Percentiles rank a stretch among this genome's conserved stretches.
phyloP scores from a whole-genome alignment of 2,888 invertebrate genomes.

The Ptilodon capucinus region DNA sequence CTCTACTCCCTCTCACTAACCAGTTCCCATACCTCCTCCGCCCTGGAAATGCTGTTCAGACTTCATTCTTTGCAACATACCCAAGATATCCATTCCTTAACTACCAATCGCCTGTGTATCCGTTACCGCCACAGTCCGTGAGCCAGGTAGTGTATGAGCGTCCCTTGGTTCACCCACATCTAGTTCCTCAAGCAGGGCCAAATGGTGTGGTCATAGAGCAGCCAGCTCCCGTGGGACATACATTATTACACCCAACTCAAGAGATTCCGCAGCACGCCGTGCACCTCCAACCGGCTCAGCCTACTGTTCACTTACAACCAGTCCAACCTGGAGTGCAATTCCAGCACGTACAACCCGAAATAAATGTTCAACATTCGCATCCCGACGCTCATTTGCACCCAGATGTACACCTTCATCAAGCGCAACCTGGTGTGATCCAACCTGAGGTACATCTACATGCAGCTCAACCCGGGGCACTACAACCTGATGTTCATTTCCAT shows the following conservation, averaged over 20 bases:
- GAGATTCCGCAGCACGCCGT: conserved; percentile 28
- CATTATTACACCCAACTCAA: conserved; percentile 37
- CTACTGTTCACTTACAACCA: conserved; percentile 29
- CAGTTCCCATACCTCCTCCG: conserved; percentile 65
- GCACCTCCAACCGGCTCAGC: conserved; percentile 17
- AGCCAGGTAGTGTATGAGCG: conserved; percentile 38
- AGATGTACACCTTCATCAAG: conserved; percentile 18
- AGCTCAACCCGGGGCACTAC: conserved; percentile 18
- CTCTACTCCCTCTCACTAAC: conserved; percentile 43
- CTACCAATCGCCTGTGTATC: conserved; percentile 53
- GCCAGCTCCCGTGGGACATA: conserved; percentile 42
- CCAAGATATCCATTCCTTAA: conserved; percentile 69
- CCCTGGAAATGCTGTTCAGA: conserved; percentile 72
- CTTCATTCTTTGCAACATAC: conserved; percentile 71
- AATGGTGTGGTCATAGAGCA: conserved; percentile 49
- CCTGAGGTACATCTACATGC: conserved; percentile 20
- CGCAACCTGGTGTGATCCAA: conserved; percentile 19
- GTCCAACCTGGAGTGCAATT: conserved; percentile 30
- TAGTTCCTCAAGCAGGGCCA: conserved; percentile 42
- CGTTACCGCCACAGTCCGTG: conserved; percentile 45
- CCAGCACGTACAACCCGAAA: conserved; percentile 12
- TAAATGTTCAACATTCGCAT: conserved; percentile 18
- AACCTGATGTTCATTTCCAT: conserved; percentile 13
- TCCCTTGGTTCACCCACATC: conserved; percentile 55
- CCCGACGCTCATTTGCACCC: conserved; percentile 29